Evolutionary conservation across 1,140 invertebrate genomes (phyloP), one percentile per base, ranked within the genome.

Genomic region (Trichonephila clavata): DNA sequence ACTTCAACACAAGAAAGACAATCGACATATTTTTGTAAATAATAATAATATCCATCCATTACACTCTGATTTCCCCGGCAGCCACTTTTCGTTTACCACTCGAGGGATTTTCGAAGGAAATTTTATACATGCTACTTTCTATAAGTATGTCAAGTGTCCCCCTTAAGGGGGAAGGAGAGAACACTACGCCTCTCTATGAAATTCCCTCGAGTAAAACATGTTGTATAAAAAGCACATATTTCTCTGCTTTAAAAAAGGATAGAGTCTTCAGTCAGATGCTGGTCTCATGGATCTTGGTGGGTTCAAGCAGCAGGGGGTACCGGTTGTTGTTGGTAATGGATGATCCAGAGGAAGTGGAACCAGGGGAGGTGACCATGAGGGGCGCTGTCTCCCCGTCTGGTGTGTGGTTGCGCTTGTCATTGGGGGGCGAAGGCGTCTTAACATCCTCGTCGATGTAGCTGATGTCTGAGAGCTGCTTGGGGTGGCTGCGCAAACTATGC

Each of bases 401-500:
- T 18, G 27, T 60, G 94, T 39, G 86, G 86, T 32, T 32, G 10
- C 60, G 65, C 43, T 94, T 94, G 86, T 95, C 95, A 84, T 94
- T 94, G 94, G n/a, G n/a, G n/a, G 96, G 96, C 94, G 96, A 96
- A 94, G 96, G 96, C 94, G 96, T 96, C 97, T 97, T 96, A 96
- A 95, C 96, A 59, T 95, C 94, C 81, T 94, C 94, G 84, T 95
- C 94, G 27, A 94, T 95, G 86, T 93, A 94, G 59, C 94, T 93
- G 68, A 95, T 95, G 80, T 95, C 98, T 95, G 97, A 97, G 94
- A 98, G 96, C 96, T 98, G 97, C 96, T 97, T 97, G 65, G 95
- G 95, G 96, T 97, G 97, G 96, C 97, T 97, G 97, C 92, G 94
- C 89, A 93, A 92, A 97, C 97, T 98, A 97, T 98, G 98, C 96